Conservation (phyloP, 1,140 invertebrate genomes). For the Sarcophaga bullata region DNA sequence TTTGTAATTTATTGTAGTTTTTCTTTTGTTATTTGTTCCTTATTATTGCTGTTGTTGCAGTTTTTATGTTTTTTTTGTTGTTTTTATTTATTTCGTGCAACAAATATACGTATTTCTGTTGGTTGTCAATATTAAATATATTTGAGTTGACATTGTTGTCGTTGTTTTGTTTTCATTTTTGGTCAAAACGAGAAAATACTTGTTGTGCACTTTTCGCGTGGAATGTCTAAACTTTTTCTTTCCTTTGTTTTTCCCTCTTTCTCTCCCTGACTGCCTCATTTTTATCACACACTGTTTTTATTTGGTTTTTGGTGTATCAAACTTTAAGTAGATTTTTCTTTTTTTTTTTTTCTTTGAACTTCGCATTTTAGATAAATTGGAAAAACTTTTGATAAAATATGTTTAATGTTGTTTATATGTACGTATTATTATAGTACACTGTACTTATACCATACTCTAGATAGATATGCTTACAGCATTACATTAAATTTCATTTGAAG, state of each 20-base stretch:
- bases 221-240: slow-evolving; percentile 29
- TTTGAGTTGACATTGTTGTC: background rate
- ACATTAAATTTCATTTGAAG: too few species aligned
- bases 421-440: too few species aligned
- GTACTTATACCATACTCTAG: too few species aligned
- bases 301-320: background rate
- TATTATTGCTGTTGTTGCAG: too few species aligned
- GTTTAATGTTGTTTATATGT: too few species aligned
- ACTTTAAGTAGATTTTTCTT: background rate
- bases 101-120: background rate
- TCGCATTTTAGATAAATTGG: too few species aligned
- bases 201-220: slow-evolving; percentile 47
- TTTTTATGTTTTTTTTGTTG: too few species aligned
- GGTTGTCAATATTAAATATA: background rate
- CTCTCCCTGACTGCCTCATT: too few species aligned
- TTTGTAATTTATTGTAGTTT: slow-evolving; percentile 10
- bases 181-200: slow-evolving; percentile 44
- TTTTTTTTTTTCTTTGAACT: too few species aligned
- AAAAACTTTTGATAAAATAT: too few species aligned
- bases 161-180: background rate
- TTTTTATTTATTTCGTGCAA: background rate
- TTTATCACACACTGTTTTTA: too few species aligned
- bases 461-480: too few species aligned
- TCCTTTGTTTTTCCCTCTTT: background rate
- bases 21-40: background rate